These are phyloP conservation scores for Macrobrachium nipponense DNA, from an alignment of 1,140 invertebrate genomes.

Conservation along the genomic window DNA sequence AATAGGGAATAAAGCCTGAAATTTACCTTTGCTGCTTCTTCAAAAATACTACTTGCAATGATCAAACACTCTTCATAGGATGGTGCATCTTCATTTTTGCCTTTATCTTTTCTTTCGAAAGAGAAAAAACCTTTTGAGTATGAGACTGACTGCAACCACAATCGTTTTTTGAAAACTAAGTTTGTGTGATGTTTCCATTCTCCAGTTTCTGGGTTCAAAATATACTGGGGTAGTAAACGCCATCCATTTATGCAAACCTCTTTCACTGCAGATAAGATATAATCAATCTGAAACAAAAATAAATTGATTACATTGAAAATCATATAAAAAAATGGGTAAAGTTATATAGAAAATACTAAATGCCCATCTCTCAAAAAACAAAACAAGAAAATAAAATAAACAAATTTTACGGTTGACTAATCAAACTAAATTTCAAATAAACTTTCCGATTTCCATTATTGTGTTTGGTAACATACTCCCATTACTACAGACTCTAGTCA, in stretches of 20 bases:
- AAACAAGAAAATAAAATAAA: no score
- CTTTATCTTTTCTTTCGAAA: constrained; percentile 76
- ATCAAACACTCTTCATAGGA: constrained; percentile 29
- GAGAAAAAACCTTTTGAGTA: constrained; percentile 68
- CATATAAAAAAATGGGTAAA: background rate
- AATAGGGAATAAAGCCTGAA: background rate
- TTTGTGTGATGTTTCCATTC: constrained; percentile 90
- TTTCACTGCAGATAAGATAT: constrained; percentile 85
- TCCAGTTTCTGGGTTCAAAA: constrained; percentile 86
- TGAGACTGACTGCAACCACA: constrained; percentile 77
- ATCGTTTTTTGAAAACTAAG: constrained; percentile 69
- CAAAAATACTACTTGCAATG: constrained; percentile 81
- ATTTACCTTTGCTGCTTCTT: constrained; percentile 77
- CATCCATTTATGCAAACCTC: constrained; percentile 90
- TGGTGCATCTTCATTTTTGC: constrained; percentile 66
- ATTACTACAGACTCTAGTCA: no score
- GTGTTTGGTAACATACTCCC: no score
- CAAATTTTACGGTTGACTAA: no score
- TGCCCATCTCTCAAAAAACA: background rate
- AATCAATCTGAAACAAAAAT: constrained; percentile 75
- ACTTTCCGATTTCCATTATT: no score
- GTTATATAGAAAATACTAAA: background rate
- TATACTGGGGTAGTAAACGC: constrained; percentile 89
- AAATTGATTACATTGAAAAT: background rate
- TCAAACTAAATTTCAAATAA: no score